Percentiles rank a stretch among this genome's conserved stretches.
These are phyloP conservation scores for Platysternon megacephalum DNA, from an alignment of 2,113 vertebrate genomes.

Conservation along the genomic window DNA sequence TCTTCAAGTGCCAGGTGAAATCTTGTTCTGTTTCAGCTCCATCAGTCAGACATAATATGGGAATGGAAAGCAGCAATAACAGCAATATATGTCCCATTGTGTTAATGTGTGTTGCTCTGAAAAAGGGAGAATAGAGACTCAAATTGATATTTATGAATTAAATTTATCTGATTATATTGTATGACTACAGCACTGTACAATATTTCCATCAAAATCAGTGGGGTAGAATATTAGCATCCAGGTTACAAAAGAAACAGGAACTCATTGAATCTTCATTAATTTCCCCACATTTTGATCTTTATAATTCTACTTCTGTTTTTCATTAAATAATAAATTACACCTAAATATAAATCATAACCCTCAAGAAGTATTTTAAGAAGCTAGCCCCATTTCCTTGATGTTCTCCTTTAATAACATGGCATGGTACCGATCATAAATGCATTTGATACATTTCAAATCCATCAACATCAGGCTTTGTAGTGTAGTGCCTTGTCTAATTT, in stretches of 20 bases:
- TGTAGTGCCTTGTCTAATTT: background rate
- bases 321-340: background rate
- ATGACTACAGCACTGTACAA: conserved; percentile 2
- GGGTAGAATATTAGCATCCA: background rate
- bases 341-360: background rate
- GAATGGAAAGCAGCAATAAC: conserved; percentile 80
- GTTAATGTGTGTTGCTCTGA: conserved; percentile 79
- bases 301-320: background rate
- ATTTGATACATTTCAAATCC: background rate
- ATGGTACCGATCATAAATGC: background rate
- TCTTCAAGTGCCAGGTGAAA: conserved; percentile 89
- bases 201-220: background rate
- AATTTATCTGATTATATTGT: background rate
- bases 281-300: background rate
- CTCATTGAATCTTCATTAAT: background rate
- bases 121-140: conserved; percentile 56
- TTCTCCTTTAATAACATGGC: background rate
- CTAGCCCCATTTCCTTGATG: background rate
- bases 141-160: background rate
- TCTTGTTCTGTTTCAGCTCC: conserved; percentile 79
- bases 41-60: conserved; percentile 70
- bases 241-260: background rate
- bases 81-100: conserved; percentile 86
- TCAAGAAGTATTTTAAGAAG: background rate
- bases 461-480: background rate